phyloP scores from a whole-genome alignment of 2,113 vertebrate species.

The Neofelis nebulosa region DNA sequence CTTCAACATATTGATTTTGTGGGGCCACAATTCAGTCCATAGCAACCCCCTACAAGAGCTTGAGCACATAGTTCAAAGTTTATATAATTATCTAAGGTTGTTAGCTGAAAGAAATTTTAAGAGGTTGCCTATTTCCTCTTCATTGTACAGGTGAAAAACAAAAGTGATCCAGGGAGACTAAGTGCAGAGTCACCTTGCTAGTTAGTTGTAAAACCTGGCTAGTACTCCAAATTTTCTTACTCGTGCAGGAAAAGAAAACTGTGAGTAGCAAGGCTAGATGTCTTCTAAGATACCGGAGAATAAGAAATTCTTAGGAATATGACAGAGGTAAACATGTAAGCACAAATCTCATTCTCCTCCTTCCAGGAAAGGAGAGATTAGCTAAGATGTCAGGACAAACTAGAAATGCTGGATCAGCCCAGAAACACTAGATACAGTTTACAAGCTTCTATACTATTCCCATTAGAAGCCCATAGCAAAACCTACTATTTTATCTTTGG shows the following conservation, averaged over 20 bases:
- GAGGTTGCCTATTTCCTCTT: constrained; percentile 23
- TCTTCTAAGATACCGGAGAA: background rate
- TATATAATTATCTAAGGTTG: constrained; percentile 1
- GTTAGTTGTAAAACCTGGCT: background rate
- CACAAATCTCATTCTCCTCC: background rate
- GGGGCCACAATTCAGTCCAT: background rate
- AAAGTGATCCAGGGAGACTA: background rate
- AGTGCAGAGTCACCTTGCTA: background rate
- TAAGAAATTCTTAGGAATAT: background rate
- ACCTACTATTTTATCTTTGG: background rate
- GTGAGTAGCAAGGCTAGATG: background rate
- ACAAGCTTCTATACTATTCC: background rate
- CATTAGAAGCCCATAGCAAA: constrained; percentile 27
- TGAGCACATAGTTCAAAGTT: constrained; percentile 4
- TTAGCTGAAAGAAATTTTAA: constrained; percentile 20
- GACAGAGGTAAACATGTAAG: background rate
- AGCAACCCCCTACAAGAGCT: background rate
- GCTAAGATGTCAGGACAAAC: background rate
- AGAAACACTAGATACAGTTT: constrained; percentile 18
- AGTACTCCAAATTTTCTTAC: constrained; percentile 42
- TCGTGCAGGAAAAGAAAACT: background rate
- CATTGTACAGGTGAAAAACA: background rate
- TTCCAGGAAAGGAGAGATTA: background rate
- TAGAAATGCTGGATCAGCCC: constrained; percentile 14
- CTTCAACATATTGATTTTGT: background rate